Percentiles rank a stretch among this genome's conserved stretches.
These are phyloP conservation scores for Gadus chalcogrammus DNA, from an alignment of 2,113 vertebrate species.

Conservation along the genomic window DNA sequence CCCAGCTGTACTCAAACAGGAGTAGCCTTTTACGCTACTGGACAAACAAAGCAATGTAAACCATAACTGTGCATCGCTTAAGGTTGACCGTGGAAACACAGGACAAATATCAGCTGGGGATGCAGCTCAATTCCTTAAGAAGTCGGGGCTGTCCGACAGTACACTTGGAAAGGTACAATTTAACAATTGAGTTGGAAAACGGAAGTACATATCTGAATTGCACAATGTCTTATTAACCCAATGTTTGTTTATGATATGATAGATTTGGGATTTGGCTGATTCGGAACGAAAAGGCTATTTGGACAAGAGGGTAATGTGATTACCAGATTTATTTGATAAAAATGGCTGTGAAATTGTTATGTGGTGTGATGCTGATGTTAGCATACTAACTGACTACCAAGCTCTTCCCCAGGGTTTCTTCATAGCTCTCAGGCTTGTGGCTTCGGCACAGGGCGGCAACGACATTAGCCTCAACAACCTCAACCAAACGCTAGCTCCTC, in stretches of 20 bases:
- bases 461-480: constrained; percentile 84
- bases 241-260: neutral
- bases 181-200: neutral
- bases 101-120: constrained; percentile 87
- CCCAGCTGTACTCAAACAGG: no score
- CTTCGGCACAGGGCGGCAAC: constrained; percentile 89
- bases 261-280: constrained; percentile 99
- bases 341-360: neutral
- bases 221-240: neutral
- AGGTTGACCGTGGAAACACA: constrained; percentile 88
- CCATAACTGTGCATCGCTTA: neutral
- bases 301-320: constrained; percentile 85
- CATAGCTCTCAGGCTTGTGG: constrained; percentile 85
- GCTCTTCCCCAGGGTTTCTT: constrained; percentile 83
- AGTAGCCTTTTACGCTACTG: no score
- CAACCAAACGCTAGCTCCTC: constrained; percentile 78
- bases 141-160: constrained; percentile 87
- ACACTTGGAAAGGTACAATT: constrained; percentile 85
- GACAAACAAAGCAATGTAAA: neutral
- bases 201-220: neutral
- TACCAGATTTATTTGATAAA: neutral
- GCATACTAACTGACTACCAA: constrained; percentile 6
- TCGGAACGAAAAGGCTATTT: constrained; percentile 91
- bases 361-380: constrained; percentile 21
- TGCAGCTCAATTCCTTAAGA: constrained; percentile 93